Percentiles rank a stretch among this genome's conserved stretches.
phyloP scores from a whole-genome alignment of 2,888 invertebrate species.

The Cephus sareptanus region DNA sequence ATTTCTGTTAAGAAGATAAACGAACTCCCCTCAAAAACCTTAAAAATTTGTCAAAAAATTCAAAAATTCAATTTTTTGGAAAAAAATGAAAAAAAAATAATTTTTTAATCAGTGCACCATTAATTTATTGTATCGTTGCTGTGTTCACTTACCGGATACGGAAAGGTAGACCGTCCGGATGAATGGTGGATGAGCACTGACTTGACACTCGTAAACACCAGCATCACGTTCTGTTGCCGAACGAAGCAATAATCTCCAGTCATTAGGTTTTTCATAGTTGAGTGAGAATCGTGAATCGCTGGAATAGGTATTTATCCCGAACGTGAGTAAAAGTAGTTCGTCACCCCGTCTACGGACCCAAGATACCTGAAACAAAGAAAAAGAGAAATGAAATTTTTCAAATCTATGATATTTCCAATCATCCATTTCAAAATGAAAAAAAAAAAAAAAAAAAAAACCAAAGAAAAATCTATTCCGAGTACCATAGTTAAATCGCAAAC shows the following conservation, averaged over 20 bases:
- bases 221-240: slow-evolving; percentile 81
- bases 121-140: too few species aligned
- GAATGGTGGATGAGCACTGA: slow-evolving; percentile 81
- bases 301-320: slow-evolving; percentile 57
- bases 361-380: slow-evolving; percentile 49
- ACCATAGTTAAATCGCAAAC: background rate
- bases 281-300: slow-evolving; percentile 74
- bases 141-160: slow-evolving; percentile 75
- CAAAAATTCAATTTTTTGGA: too few species aligned
- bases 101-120: too few species aligned
- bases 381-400: background rate
- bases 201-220: slow-evolving; percentile 84
- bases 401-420: too few species aligned
- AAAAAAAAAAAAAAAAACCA: background rate
- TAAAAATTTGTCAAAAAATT: too few species aligned
- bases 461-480: background rate
- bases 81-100: too few species aligned
- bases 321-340: slow-evolving; percentile 58
- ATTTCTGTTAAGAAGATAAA: too few species aligned
- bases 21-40: rapidly evolving
- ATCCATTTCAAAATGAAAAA: background rate
- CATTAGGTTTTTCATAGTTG: slow-evolving; percentile 78
- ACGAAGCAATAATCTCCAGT: slow-evolving; percentile 81
- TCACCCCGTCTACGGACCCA: slow-evolving; percentile 60
- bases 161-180: slow-evolving; percentile 76